A percentile compares a stretch with the other conserved stretches of the same genome.
Evolutionary conservation across 1,140 invertebrate species (phyloP).

Genomic region (Zophobas atratus): DNA sequence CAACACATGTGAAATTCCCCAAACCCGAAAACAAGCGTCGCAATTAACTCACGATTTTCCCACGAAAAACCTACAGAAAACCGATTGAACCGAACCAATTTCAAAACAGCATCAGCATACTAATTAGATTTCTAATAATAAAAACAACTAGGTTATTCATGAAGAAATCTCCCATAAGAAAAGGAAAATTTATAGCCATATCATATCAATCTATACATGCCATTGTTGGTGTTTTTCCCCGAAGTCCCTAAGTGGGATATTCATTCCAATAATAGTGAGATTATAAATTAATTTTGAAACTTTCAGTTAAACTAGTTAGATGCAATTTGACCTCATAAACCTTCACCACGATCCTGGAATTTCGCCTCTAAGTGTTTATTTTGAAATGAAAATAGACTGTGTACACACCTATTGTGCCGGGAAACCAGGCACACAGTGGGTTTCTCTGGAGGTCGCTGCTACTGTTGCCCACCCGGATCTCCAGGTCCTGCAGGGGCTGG

Average conservation of each 20-base stretch:
- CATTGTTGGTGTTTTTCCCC: too few relatives aligned
- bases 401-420: conserved; percentile 88
- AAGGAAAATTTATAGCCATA: conserved; percentile 8
- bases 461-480: conserved; percentile 93
- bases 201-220: neutral
- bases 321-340: too few relatives aligned
- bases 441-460: conserved; percentile 88
- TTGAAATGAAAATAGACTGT: neutral
- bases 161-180: conserved; percentile 35
- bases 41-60: conserved; percentile 22
- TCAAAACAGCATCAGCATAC: conserved; percentile 16
- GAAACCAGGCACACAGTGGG: conserved; percentile 93
- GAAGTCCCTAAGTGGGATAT: too few relatives aligned
- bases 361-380: too few relatives aligned
- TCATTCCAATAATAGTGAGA: too few relatives aligned
- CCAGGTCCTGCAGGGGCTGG: conserved; percentile 91
- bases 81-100: conserved; percentile 6
- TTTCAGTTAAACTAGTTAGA: too few relatives aligned
- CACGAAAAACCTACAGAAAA: conserved; percentile 31
- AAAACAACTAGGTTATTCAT: conserved; percentile 38
- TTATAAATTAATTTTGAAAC: too few relatives aligned
- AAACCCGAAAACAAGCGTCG: neutral
- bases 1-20: neutral
- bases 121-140: conserved; percentile 30
- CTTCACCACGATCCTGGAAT: too few relatives aligned